Evolutionary conservation across 2,113 vertebrate species (phyloP).

Genomic region (Casuarius casuarius): DNA sequence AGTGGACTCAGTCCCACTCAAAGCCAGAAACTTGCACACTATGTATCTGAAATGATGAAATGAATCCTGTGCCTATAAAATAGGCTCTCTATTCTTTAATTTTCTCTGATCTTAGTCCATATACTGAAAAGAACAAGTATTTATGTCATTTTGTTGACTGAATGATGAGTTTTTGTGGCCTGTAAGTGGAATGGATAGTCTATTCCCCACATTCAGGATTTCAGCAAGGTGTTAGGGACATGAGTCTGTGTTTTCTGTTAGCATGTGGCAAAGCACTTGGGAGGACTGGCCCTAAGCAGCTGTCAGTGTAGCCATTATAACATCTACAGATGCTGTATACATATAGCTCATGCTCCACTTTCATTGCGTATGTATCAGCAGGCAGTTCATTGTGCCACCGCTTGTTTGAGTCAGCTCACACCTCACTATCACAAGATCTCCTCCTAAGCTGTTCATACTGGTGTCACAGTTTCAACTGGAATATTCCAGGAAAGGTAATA

Average conservation of each 20-base stretch:
- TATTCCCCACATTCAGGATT: background rate
- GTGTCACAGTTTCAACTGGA: background rate
- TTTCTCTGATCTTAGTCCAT: background rate
- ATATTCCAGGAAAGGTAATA: background rate
- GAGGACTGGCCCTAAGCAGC: background rate
- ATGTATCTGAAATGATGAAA: background rate
- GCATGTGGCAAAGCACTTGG: background rate
- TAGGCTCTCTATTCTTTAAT: background rate
- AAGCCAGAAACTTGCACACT: background rate
- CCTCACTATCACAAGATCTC: background rate
- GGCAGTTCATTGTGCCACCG: background rate
- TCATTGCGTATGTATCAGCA: background rate
- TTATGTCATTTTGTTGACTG: background rate
- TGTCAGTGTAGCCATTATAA: accelerated
- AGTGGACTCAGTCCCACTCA: accelerated
- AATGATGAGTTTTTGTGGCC: background rate
- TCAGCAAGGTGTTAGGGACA: background rate
- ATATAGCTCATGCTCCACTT: background rate
- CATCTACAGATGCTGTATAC: background rate
- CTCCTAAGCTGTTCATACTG: background rate
- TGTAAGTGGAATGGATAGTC: accelerated
- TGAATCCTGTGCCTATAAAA: background rate
- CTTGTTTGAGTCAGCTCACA: background rate
- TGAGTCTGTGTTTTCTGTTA: background rate
- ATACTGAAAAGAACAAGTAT: background rate